Evolutionary conservation across 2,888 invertebrate genomes (phyloP).

Genomic region (Tiphia femorata): DNA sequence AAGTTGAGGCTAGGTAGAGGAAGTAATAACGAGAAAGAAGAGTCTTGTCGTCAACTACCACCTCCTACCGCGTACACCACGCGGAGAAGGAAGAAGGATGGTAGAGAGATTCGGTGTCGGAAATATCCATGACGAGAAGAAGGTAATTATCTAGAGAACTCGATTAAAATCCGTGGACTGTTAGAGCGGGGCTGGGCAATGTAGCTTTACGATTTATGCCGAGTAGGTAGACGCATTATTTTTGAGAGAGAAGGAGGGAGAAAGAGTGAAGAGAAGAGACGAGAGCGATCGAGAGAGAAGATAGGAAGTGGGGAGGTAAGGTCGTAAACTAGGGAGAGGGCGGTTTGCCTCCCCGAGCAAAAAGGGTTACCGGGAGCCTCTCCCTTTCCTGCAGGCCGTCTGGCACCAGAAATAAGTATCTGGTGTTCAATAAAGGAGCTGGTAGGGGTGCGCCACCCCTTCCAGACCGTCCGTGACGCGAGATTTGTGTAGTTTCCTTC

Average conservation of each 20-base stretch:
- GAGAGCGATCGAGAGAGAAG: constrained; percentile 14
- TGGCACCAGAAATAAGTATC: constrained; percentile 39
- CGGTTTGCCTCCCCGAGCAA: constrained; percentile 18
- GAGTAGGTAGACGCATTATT: no score
- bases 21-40: no score
- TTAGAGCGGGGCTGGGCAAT: no score
- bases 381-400: constrained; percentile 31
- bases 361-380: constrained; percentile 39
- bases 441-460: constrained; percentile 39
- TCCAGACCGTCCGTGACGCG: constrained; percentile 19
- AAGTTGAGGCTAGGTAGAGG: no score
- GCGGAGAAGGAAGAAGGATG: no score
- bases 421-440: constrained; percentile 33
- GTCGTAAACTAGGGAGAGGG: constrained; percentile 31
- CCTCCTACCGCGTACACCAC: no score
- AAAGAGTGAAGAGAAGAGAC: background rate
- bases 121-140: no score
- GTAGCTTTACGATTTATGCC: no score
- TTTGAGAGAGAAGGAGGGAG: background rate
- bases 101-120: no score
- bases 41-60: no score
- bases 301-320: constrained; percentile 28
- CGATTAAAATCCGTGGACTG: no score
- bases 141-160: no score
- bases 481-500: constrained; percentile 32